Percentiles rank a stretch among this genome's conserved stretches.
Conservation (phyloP, 2,113 vertebrate genomes). For the Mesitornis unicolor region DNA sequence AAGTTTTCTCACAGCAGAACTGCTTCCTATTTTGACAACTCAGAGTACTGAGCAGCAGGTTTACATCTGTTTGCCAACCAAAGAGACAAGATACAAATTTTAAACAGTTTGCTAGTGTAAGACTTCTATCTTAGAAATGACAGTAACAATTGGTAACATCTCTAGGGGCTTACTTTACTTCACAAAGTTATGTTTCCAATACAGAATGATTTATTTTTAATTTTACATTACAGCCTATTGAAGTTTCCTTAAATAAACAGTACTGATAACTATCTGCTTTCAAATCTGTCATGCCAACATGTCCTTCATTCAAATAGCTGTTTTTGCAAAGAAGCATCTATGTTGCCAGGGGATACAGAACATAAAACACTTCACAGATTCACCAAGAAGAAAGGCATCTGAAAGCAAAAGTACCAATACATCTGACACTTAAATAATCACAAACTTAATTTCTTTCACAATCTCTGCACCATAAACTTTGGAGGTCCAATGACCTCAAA, state of each 20-base stretch:
- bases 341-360: slow-evolving; percentile 28
- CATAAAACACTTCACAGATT: background rate
- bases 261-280: background rate
- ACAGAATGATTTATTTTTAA: background rate
- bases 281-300: background rate
- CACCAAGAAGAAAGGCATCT: background rate
- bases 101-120: background rate
- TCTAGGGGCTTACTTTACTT: background rate
- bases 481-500: background rate
- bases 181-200: background rate
- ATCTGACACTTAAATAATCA: background rate
- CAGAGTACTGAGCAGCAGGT: background rate
- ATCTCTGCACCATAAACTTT: background rate
- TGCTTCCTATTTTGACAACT: background rate
- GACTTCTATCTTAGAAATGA: background rate
- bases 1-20: background rate
- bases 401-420: background rate
- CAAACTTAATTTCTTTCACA: background rate
- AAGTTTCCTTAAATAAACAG: background rate
- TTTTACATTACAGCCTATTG: background rate
- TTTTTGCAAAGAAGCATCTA: background rate
- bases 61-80: background rate
- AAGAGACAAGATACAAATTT: background rate
- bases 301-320: background rate
- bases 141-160: background rate